Evolutionary conservation across 2,888 invertebrate genomes (phyloP).

Genomic region (Scrobipalpa costella): DNA sequence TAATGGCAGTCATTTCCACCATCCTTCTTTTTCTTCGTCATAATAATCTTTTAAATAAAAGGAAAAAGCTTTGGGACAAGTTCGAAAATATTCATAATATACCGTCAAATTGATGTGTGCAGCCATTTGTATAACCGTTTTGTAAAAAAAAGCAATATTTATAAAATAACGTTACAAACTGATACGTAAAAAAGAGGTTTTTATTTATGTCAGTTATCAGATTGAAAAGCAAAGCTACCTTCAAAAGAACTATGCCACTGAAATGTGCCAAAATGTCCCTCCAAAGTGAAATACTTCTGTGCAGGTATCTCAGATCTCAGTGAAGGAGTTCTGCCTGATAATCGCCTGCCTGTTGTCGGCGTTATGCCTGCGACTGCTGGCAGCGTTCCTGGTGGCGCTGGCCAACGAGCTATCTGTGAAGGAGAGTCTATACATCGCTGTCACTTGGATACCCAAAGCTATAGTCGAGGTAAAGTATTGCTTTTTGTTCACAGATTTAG

Average conservation of each 20-base stretch:
- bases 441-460: slow-evolving; percentile 76
- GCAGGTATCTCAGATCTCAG: slow-evolving; percentile 62
- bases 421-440: slow-evolving; percentile 67
- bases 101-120: neutral
- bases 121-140: too few relatives aligned
- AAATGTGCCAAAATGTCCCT: neutral
- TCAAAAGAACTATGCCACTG: too few relatives aligned
- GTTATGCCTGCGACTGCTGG: slow-evolving; percentile 60
- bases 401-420: slow-evolving; percentile 63
- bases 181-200: too few relatives aligned
- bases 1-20: slow-evolving; percentile 23
- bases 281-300: neutral
- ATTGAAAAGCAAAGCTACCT: too few relatives aligned
- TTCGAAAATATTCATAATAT: neutral
- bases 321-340: slow-evolving; percentile 60
- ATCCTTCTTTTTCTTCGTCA: slow-evolving; percentile 19
- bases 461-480: slow-evolving; percentile 65
- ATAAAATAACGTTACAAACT: too few relatives aligned
- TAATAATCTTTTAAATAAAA: slow-evolving; percentile 10
- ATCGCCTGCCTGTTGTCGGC: slow-evolving; percentile 63
- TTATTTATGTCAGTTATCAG: too few relatives aligned
- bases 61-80: slow-evolving; percentile 18
- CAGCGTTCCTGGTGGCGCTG: slow-evolving; percentile 67
- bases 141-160: too few relatives aligned
- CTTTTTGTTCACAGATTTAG: too few relatives aligned